Percentiles rank a stretch among this genome's conserved stretches.
phyloP scores from a whole-genome alignment of 2,888 invertebrate species.

The Allophyes oxyacanthae region DNA sequence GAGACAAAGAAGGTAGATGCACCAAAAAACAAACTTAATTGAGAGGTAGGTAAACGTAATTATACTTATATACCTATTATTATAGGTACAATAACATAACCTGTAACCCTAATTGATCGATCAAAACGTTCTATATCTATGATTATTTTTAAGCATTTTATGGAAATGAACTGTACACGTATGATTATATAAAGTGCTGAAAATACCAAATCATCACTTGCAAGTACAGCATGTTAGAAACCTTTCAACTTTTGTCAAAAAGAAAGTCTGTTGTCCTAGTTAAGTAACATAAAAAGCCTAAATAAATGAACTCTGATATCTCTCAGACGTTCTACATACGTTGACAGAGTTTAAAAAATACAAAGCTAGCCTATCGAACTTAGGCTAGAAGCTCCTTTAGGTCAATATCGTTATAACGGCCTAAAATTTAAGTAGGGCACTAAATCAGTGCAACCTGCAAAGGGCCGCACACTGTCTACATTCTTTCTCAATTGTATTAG shows the following conservation, averaged over 20 bases:
- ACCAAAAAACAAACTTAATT: no score
- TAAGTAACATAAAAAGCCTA: conserved; percentile 18
- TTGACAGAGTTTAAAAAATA: not conserved
- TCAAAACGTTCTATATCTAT: no score
- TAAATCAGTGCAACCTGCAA: conserved; percentile 48
- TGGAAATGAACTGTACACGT: no score
- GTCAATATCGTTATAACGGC: conserved; percentile 46
- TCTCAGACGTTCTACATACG: conserved; percentile 14
- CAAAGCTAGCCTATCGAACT: no score
- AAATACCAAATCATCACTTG: no score
- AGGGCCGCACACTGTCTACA: conserved; percentile 41
- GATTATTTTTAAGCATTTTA: no score
- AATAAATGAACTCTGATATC: conserved; percentile 10
- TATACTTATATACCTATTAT: no score
- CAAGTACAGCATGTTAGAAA: not conserved
- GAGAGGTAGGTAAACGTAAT: no score
- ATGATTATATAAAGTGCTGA: no score
- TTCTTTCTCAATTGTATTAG: conserved; percentile 58
- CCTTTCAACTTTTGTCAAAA: not conserved
- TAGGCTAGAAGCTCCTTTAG: conserved; percentile 37
- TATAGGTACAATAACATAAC: no score
- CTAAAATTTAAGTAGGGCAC: conserved; percentile 47
- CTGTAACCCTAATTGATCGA: no score
- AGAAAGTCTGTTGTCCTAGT: conserved; percentile 13
- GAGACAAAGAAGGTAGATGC: no score